Conservation (phyloP, 1,140 invertebrate species). For the Drosophila grimshawi region DNA sequence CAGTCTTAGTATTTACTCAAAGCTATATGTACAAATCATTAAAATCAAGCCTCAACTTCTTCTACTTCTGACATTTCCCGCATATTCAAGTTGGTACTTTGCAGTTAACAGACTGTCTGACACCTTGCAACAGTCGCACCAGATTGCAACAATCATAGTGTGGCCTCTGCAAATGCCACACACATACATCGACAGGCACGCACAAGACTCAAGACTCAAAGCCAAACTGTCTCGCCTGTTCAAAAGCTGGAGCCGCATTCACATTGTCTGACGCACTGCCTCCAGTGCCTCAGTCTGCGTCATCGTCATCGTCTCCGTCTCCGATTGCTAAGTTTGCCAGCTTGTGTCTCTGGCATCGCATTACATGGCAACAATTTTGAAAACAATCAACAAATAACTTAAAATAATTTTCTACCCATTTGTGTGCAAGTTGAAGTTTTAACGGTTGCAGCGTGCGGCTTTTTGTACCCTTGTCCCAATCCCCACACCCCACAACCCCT, state of each 20-base stretch:
- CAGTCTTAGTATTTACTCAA: neutral
- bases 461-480: constrained; percentile 17
- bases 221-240: constrained; percentile 51
- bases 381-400: constrained; percentile 58
- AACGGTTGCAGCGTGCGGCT: constrained; percentile 58
- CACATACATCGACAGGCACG: constrained; percentile 25
- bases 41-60: constrained; percentile 17
- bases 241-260: constrained; percentile 44
- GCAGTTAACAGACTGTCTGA: constrained; percentile 16
- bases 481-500: neutral
- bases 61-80: constrained; percentile 27
- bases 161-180: constrained; percentile 36
- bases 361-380: constrained; percentile 68
- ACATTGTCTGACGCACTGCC: constrained; percentile 50
- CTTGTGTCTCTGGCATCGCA: constrained; percentile 44
- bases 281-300: neutral
- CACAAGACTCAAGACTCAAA: constrained; percentile 48
- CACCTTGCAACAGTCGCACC: constrained; percentile 32
- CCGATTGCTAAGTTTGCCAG: neutral
- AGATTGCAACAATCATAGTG: constrained; percentile 16
- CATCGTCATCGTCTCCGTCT: neutral
- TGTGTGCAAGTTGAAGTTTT: constrained; percentile 55
- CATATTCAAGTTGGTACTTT: constrained; percentile 27
- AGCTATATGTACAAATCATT: neutral
- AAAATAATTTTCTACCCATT: constrained; percentile 61